phyloP scores from a whole-genome alignment of 2,113 vertebrate genomes.

The Raja brachyura region DNA sequence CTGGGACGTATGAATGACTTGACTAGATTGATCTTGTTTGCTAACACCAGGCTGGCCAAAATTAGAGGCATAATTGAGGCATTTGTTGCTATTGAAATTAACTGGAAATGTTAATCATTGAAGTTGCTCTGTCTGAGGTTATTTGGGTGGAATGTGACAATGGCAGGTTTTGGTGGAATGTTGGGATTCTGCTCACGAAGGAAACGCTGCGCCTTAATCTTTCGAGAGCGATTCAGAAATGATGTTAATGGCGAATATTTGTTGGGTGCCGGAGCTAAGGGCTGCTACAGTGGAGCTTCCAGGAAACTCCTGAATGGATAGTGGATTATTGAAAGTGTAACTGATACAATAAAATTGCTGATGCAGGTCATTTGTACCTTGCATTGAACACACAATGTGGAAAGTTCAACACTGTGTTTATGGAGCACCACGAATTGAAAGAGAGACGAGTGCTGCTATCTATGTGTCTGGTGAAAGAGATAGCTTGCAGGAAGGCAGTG shows the following conservation, averaged over 20 bases:
- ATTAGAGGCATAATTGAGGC: neutral
- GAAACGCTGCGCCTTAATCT: neutral
- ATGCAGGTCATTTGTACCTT: neutral
- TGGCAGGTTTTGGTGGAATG: neutral
- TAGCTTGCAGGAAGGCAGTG: neutral
- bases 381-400: constrained; percentile 5
- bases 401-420: neutral
- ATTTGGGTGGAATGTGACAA: neutral
- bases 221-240: neutral
- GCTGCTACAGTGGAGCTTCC: neutral
- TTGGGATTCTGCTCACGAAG: neutral
- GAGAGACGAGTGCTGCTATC: neutral
- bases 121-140: neutral
- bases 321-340: neutral
- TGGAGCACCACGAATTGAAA: neutral
- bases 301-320: neutral
- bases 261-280: neutral
- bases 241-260: neutral
- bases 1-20: too few species aligned
- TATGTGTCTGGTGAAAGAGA: neutral
- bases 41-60: neutral
- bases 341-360: neutral
- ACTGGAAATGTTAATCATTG: neutral
- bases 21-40: neutral
- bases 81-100: neutral